Conservation (phyloP, 2,888 invertebrate species). For the Drosophila conformis region DNA sequence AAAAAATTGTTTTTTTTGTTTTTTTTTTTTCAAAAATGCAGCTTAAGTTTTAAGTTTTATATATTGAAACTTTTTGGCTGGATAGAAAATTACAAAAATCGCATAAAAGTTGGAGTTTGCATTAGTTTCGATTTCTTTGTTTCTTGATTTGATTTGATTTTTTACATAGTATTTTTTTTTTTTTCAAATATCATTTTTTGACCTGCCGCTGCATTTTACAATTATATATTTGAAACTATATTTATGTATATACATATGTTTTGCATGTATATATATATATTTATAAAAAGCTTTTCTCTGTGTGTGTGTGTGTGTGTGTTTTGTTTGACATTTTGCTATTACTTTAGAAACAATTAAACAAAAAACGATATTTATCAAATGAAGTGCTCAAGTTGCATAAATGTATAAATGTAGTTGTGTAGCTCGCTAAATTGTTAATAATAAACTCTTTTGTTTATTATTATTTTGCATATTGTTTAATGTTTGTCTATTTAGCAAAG, state of each 20-base stretch:
- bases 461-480: not conserved
- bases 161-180: conserved; percentile 5
- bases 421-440: conserved; percentile 26
- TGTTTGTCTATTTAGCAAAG: conserved; percentile 26
- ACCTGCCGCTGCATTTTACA: conserved; percentile 52
- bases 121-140: conserved; percentile 18
- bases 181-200: conserved; percentile 27
- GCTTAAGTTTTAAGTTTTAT: conserved; percentile 9
- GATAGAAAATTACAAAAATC: conserved; percentile 75
- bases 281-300: conserved; percentile 78
- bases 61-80: conserved; percentile 29
- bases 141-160: not conserved
- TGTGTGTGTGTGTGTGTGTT: conserved; percentile 27
- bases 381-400: conserved; percentile 26
- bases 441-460: conserved; percentile 5
- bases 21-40: conserved; percentile 14
- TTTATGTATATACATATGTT: conserved; percentile 33
- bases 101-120: conserved; percentile 43
- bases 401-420: conserved; percentile 6
- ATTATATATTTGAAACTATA: conserved; percentile 46
- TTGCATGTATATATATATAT: conserved; percentile 49
- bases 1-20: too few relatives aligned
- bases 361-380: conserved; percentile 21
- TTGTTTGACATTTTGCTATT: conserved; percentile 70
- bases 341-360: conserved; percentile 48